Percentiles rank a stretch among this genome's conserved stretches.
These are phyloP conservation scores for Drosophila santomea DNA, from an alignment of 1,140 invertebrate species.

Conservation along the genomic window DNA sequence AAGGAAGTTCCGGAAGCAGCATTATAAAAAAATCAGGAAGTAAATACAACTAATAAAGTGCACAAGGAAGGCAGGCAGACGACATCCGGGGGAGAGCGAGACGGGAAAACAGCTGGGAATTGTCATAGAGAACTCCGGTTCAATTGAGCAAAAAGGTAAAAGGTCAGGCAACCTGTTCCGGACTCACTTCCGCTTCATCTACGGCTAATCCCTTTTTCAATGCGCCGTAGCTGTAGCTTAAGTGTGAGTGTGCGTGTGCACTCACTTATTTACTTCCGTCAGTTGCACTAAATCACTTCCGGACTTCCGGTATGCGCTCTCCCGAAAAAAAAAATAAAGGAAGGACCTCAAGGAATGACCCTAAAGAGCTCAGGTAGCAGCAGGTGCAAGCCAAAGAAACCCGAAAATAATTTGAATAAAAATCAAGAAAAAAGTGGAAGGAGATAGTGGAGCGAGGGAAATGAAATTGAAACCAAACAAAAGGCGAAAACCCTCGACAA, in stretches of 20 bases:
- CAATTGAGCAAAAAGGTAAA: slow-evolving; percentile 66
- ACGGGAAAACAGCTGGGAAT: slow-evolving; percentile 13
- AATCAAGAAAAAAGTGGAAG: slow-evolving; percentile 55
- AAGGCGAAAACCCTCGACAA: slow-evolving; percentile 54
- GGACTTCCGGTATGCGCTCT: slow-evolving; percentile 73
- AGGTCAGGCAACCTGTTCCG: slow-evolving; percentile 72
- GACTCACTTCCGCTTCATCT: slow-evolving; percentile 61
- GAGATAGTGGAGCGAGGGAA: slow-evolving; percentile 21
- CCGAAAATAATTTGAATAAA: slow-evolving; percentile 79
- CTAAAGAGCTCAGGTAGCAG: slow-evolving; percentile 58
- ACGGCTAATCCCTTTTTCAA: slow-evolving; percentile 59
- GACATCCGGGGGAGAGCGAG: slow-evolving; percentile 54
- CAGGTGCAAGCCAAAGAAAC: slow-evolving; percentile 61
- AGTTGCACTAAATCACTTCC: slow-evolving; percentile 81
- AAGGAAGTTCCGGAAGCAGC: slow-evolving; percentile 30
- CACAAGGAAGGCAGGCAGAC: slow-evolving; percentile 52
- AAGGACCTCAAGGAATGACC: slow-evolving; percentile 38
- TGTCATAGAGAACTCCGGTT: slow-evolving; percentile 31
- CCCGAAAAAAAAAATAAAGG: neutral
- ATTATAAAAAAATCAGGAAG: slow-evolving; percentile 58
- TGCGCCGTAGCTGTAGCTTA: neutral
- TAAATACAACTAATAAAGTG: slow-evolving; percentile 79
- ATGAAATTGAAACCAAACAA: slow-evolving; percentile 81
- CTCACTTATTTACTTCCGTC: slow-evolving; percentile 73
- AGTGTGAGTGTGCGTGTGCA: slow-evolving; percentile 30